phyloP scores from a whole-genome alignment of 2,113 vertebrate genomes.

The Condylura cristata region DNA sequence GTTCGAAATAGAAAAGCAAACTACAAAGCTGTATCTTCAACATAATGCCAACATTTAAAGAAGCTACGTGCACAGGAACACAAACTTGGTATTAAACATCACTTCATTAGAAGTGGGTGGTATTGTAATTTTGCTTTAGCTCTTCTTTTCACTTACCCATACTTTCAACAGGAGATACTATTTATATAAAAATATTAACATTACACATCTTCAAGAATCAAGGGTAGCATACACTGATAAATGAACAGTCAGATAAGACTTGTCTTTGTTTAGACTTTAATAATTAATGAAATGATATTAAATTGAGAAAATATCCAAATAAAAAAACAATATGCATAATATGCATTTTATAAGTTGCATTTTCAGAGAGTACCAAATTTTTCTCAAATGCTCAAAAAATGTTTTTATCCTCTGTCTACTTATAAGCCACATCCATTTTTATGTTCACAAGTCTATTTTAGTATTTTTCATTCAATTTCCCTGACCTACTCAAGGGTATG shows the following conservation, averaged over 20 bases:
- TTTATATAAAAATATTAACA: background rate
- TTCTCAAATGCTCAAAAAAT: background rate
- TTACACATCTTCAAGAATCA: background rate
- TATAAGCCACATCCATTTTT: background rate
- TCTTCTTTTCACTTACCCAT: background rate
- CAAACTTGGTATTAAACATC: background rate
- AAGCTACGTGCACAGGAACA: background rate
- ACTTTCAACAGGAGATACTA: background rate
- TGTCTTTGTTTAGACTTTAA: constrained; percentile 27
- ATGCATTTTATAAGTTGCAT: background rate
- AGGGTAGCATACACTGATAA: background rate
- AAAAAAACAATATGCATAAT: background rate
- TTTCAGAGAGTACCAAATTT: constrained; percentile 14
- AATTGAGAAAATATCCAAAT: constrained; percentile 6
- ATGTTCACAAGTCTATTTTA: background rate
- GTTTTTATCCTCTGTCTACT: background rate
- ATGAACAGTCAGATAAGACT: constrained; percentile 23
- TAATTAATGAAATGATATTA: background rate
- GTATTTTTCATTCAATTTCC: constrained; percentile 6
- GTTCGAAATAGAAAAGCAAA: background rate
- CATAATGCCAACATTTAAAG: background rate
- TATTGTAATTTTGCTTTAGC: constrained; percentile 12
- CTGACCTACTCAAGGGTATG: background rate
- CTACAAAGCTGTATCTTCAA: background rate
- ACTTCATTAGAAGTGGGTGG: background rate